Conservation (phyloP, 1,140 invertebrate genomes). For the Leptonema lineaticorne region DNA sequence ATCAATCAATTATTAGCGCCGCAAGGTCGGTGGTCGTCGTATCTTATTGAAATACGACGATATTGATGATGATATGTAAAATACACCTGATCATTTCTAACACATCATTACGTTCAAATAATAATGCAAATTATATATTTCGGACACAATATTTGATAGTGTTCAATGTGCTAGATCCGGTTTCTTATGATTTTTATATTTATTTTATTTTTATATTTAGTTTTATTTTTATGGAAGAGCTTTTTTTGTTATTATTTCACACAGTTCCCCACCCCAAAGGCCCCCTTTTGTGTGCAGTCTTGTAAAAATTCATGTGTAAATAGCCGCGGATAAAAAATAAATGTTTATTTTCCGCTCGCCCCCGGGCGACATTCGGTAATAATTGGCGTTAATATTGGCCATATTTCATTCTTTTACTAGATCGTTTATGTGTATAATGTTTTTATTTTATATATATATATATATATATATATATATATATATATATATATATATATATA, state of each 20-base stretch:
- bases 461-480: not conserved
- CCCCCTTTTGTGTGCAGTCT: not conserved
- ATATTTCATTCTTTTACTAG: not conserved
- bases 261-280: no score
- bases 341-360: not conserved
- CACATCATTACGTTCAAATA: conserved; percentile 33
- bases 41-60: not conserved
- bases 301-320: not conserved
- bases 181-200: conserved; percentile 15
- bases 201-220: not conserved
- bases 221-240: no score
- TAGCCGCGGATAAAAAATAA: not conserved
- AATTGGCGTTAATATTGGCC: conserved; percentile 3
- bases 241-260: not conserved
- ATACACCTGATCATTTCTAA: conserved; percentile 25
- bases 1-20: conserved; percentile 22
- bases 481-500: not conserved
- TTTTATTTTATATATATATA: not conserved
- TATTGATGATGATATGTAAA: conserved; percentile 25
- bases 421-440: not conserved
- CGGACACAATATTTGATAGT: conserved; percentile 21
- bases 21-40: conserved; percentile 31
- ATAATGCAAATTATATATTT: conserved; percentile 35
- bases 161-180: conserved; percentile 26
- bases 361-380: not conserved